Base-by-base conservation (phyloP, 2,797 vertebrate species). In the Urosaurus nigricauda region DNA sequence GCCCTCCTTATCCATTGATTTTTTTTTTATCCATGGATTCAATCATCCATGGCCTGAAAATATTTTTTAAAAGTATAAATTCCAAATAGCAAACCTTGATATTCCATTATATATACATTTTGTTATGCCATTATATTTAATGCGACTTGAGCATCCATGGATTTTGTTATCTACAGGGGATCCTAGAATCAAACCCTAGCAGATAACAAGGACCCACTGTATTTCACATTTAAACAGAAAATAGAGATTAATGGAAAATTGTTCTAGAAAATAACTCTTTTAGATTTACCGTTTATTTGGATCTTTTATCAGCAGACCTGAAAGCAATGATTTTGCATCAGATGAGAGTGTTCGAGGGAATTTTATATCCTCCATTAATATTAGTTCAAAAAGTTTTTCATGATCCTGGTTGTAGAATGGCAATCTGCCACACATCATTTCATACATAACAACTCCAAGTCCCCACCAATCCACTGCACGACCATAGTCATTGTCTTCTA, bases 351-450 rank as follows among this genome's bases (percentile, higher is more conserved):
- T 99, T 92, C 98, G 97, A 47, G 98, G 98, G 95, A 99, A 99
- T 97, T 99, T 99, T 96, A 99, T 99, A 94, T 99, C 98, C 95
- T 99, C 98, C 98, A 99, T 99, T 90, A 99, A 97, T 95, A 99
- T 99, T 85, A 99, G 97, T 95, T 99, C 98, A 93, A 99, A 99
- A 47, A 99, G 97, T 93, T 99, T 99, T 97, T 99, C 98, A n/a
- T 99, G 98, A 96, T 99, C 98, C 96, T 99, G 98, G 96, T 99
- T 99, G 97, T 99, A 99, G 97, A 99, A 99, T 0, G 98, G 98
- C 89, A 99, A 95, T 75, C 98, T 97, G 87, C 98, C 98, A 73
- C 98, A 99, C 98, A 99, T 99, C 98, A 99, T 99, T 95, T 99
- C 98, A 81, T 99, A 99, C 96, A 98, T 99, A 94, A 99, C 98